phyloP scores from a whole-genome alignment of 2,888 invertebrate species.

The Psylliodes chrysocephalus region DNA sequence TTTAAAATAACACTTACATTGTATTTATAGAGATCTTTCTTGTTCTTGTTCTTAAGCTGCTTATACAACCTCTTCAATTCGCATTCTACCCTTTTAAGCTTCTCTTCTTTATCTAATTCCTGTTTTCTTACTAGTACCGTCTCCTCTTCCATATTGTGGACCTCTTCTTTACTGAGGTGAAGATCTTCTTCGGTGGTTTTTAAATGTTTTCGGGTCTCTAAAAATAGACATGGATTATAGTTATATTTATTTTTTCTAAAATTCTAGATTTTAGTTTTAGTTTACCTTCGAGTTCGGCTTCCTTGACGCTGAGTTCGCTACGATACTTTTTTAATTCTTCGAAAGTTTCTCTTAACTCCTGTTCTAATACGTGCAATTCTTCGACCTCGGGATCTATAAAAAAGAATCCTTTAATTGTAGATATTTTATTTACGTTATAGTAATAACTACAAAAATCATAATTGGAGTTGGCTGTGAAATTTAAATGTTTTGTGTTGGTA shows the following conservation, averaged over 20 bases:
- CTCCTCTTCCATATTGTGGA: conserved; percentile 51
- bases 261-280: background rate
- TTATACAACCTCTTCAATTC: conserved; percentile 62
- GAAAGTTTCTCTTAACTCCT: conserved; percentile 46
- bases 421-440: no score
- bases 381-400: conserved; percentile 68
- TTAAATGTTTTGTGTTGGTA: no score
- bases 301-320: conserved; percentile 49
- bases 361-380: conserved; percentile 66
- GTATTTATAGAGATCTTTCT: conserved; percentile 51
- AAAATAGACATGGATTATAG: no score
- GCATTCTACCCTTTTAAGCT: conserved; percentile 64
- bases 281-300: conserved; percentile 47
- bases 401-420: no score
- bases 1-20: conserved; percentile 49
- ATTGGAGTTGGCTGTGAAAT: no score
- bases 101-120: conserved; percentile 58
- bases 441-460: no score
- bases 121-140: conserved; percentile 49
- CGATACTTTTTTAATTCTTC: conserved; percentile 48
- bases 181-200: conserved; percentile 33
- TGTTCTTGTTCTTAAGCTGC: conserved; percentile 58
- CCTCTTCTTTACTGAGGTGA: conserved; percentile 43
- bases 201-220: conserved; percentile 29
- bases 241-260: no score